phyloP scores from a whole-genome alignment of 2,113 vertebrate species.

The Piaya cayana region DNA sequence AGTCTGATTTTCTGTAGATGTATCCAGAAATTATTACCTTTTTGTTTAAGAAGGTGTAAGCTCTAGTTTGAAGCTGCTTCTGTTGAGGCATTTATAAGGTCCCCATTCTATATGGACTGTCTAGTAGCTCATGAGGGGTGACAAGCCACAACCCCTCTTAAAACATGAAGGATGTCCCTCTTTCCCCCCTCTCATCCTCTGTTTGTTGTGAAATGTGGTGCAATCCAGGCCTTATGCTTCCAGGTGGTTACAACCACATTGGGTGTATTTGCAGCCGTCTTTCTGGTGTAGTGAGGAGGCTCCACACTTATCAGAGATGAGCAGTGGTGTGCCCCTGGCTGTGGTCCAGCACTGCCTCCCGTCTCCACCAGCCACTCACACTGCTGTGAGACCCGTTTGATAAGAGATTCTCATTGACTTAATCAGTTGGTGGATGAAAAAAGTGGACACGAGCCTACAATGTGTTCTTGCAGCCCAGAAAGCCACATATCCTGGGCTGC shows the following conservation, averaged over 20 bases:
- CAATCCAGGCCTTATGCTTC: background rate
- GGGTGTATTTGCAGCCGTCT: background rate
- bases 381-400: accelerated
- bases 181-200: background rate
- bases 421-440: background rate
- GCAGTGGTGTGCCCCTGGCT: background rate
- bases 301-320: background rate
- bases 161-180: background rate
- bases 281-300: background rate
- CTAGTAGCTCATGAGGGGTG: background rate
- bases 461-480: background rate
- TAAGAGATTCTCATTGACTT: background rate
- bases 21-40: background rate
- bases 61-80: background rate
- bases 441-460: background rate
- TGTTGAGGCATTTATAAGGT: background rate
- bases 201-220: background rate
- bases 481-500: background rate
- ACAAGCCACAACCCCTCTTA: background rate
- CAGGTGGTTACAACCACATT: accelerated
- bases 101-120: background rate
- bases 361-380: background rate
- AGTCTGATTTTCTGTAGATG: background rate
- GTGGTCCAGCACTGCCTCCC: background rate
- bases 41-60: background rate